phyloP scores from a whole-genome alignment of 2,888 invertebrate species.

The Sphaerophoria rueppellii region DNA sequence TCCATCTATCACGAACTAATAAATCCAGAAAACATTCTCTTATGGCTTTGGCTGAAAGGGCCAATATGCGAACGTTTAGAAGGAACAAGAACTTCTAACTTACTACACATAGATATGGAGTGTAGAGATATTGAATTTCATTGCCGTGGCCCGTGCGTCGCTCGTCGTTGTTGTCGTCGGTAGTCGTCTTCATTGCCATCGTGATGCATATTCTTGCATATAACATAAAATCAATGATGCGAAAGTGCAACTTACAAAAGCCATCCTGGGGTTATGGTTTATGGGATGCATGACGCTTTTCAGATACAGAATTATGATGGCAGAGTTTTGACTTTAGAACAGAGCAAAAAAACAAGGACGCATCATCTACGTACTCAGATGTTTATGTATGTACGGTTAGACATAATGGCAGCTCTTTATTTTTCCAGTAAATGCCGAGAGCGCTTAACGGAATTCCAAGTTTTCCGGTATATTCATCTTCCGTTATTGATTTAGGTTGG shows the following conservation, averaged over 20 bases:
- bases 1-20: conserved; percentile 65
- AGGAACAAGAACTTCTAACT: conserved; percentile 14
- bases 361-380: not conserved
- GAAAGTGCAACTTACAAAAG: conserved; percentile 21
- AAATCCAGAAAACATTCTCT: conserved; percentile 41
- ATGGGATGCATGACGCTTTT: not conserved
- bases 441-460: conserved; percentile 55
- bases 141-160: not conserved
- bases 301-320: conserved; percentile 24
- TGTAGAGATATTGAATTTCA: conserved; percentile 22
- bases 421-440: conserved; percentile 29
- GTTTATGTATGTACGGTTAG: not conserved
- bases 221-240: conserved; percentile 14
- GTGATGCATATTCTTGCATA: not conserved
- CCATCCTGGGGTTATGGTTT: conserved; percentile 33
- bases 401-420: conserved; percentile 8
- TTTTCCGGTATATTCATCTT: conserved; percentile 40
- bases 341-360: not conserved
- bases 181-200: not conserved
- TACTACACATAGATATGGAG: not conserved
- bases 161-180: too few species aligned
- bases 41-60: conserved; percentile 39
- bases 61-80: conserved; percentile 6
- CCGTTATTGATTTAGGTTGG: conserved; percentile 5
- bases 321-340: not conserved